Base-by-base conservation (phyloP, 2,888 invertebrate species). In the Drosophila recens region DNA sequence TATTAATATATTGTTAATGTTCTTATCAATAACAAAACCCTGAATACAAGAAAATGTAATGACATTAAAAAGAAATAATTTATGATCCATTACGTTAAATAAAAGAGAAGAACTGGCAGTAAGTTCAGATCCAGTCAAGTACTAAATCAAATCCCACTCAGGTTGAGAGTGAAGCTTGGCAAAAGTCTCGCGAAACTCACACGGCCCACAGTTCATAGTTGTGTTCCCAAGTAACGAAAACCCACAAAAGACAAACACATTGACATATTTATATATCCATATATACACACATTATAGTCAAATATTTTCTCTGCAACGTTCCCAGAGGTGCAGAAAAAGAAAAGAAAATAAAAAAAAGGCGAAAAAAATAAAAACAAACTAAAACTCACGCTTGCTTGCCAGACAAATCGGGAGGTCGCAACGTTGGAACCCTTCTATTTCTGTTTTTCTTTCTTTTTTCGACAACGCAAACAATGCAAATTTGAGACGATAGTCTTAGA, bases 271-370 rank as follows among this genome's bases (percentile, higher is more conserved):
- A 80, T 82, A 72, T 77, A 80, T 85, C 68, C 79, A 82, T 78
- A 80, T 75, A 73, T 65, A 73, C 63, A 82, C 67, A 77, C 70
- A 78, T 78, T 76, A 79, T 78, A 71, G 78, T 82, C 78, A 80
- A 82, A 85, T 82, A 85, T 85, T 85, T 82, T 75, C 80, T 82
- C 75, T 75, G 65, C 75, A 75, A 72, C 67, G 72, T 80, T 85
- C 80, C 80, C 80, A 78, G 71, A 62, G 71, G 61, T 59, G 36
- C 58, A 68, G 68, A 42, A 33, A 52, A 51, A n/a, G 42, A 33
- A 52, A 51, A n/a, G 42, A 65, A 13, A 51, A 43, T 8, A 43
- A 36, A 20, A 33, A 49, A 49, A 45, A 46, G 36, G 27, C 5
- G 33, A 4, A 20, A 13, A 43, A 42, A 49, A 40, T 54, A 58